Evolutionary conservation across 1,140 invertebrate species (phyloP).

Genomic region (Drosophila dunni): DNA sequence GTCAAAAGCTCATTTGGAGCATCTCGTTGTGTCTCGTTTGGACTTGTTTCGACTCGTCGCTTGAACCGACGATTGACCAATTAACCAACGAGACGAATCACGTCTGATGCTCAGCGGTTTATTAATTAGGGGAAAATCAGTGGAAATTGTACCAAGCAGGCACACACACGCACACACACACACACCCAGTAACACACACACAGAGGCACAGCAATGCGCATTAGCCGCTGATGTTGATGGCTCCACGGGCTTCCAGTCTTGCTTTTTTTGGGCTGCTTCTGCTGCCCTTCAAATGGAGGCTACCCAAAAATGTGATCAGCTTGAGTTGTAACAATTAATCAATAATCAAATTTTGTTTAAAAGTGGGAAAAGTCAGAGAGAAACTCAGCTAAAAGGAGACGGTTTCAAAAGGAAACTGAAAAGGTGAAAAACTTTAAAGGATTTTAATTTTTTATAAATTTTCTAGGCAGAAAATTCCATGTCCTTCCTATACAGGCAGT

Average conservation of each 20-base stretch:
- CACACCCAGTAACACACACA: background rate
- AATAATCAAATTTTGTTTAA: background rate
- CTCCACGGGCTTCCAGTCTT: slow-evolving; percentile 72
- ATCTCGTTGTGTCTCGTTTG: slow-evolving; percentile 16
- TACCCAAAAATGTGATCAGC: background rate
- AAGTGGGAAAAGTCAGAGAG: too few relatives aligned
- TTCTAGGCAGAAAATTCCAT: too few relatives aligned
- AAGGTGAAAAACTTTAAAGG: too few relatives aligned
- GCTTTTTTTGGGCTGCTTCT: slow-evolving; percentile 14
- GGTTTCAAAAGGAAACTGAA: too few relatives aligned
- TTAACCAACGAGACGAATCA: slow-evolving; percentile 69
- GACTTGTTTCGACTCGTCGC: background rate
- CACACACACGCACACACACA: background rate
- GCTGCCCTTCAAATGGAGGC: slow-evolving; percentile 1
- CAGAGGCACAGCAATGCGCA: slow-evolving; percentile 55
- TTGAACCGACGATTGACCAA: slow-evolving; percentile 67
- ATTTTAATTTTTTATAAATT: too few relatives aligned
- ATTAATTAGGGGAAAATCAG: slow-evolving; percentile 77
- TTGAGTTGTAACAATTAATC: background rate
- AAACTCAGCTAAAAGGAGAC: too few relatives aligned
- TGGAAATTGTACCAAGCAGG: slow-evolving; percentile 58
- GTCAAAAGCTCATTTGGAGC: slow-evolving; percentile 75
- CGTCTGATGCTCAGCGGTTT: slow-evolving; percentile 53
- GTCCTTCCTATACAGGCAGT: too few relatives aligned
- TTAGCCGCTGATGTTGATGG: slow-evolving; percentile 77